Conservation (phyloP, 2,888 invertebrate species). For the Mythimna vitellina region DNA sequence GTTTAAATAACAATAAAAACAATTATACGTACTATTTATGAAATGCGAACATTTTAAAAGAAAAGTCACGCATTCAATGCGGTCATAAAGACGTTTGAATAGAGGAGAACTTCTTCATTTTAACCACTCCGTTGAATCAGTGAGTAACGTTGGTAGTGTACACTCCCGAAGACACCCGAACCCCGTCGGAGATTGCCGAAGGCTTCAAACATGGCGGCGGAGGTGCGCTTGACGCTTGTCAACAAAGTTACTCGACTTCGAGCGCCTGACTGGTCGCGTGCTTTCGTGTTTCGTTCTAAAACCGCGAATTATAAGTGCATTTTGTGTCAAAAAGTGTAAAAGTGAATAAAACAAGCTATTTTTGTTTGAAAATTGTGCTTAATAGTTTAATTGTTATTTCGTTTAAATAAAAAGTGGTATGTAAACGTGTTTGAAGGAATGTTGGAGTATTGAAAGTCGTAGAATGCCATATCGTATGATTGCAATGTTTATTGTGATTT, state of each 20-base stretch:
- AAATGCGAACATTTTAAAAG: constrained; percentile 18
- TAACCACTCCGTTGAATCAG: constrained; percentile 59
- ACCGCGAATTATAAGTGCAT: constrained; percentile 70
- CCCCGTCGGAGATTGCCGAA: constrained; percentile 79
- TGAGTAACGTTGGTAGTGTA: constrained; percentile 59
- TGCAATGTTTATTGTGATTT: constrained; percentile 38
- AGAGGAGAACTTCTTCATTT: constrained; percentile 62
- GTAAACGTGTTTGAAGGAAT: constrained; percentile 69
- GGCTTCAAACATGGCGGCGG: constrained; percentile 83
- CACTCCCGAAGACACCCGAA: constrained; percentile 73
- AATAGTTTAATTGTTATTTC: constrained; percentile 53
- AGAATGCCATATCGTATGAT: constrained; percentile 41
- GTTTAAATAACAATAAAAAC: background rate
- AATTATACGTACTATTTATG: constrained; percentile 6
- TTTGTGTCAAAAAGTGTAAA: constrained; percentile 71
- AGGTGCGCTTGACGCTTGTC: constrained; percentile 85
- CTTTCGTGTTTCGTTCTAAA: constrained; percentile 65
- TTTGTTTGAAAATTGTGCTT: constrained; percentile 61
- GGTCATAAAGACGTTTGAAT: constrained; percentile 48
- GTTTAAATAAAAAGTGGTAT: constrained; percentile 66
- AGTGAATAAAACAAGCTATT: constrained; percentile 69
- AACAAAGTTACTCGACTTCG: constrained; percentile 86
- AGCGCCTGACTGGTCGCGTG: constrained; percentile 77
- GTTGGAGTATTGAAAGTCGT: constrained; percentile 70
- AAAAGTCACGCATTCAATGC: constrained; percentile 21